These are phyloP conservation scores for Sylvia atricapilla DNA, from an alignment of 2,113 vertebrate genomes.

Conservation along the genomic window DNA sequence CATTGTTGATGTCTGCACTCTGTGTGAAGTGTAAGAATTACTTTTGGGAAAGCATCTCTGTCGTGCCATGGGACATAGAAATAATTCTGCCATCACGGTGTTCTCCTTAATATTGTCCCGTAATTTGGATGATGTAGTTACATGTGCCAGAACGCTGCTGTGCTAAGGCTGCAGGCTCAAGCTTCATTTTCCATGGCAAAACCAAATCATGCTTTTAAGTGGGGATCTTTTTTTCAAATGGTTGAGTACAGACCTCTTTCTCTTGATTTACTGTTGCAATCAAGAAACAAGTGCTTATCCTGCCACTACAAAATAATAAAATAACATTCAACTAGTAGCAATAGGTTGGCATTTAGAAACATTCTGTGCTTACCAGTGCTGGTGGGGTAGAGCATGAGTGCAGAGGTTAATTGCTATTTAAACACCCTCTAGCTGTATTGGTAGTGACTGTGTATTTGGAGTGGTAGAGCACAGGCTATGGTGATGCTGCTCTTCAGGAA, in stretches of 20 bases:
- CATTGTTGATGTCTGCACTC: background rate
- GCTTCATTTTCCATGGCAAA: background rate
- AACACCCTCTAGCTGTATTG: background rate
- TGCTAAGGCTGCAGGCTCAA: background rate
- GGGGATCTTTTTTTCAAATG: background rate
- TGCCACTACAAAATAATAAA: background rate
- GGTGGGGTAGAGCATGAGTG: background rate
- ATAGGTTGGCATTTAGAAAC: background rate
- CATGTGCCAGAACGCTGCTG: fast-evolving
- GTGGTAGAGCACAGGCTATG: background rate
- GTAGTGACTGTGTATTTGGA: background rate
- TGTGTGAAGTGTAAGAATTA: background rate
- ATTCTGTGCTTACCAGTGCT: background rate
- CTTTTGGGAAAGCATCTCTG: background rate
- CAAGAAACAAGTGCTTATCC: background rate
- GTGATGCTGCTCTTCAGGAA: background rate
- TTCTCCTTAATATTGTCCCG: background rate
- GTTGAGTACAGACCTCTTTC: background rate
- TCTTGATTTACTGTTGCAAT: background rate
- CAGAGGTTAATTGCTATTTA: background rate
- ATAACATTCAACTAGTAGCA: background rate
- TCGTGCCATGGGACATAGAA: background rate
- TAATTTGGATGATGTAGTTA: background rate
- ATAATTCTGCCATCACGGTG: background rate
- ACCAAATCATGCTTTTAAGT: background rate